Base-by-base conservation (phyloP, 2,888 invertebrate genomes). In the Didymodactylos carnosus region DNA sequence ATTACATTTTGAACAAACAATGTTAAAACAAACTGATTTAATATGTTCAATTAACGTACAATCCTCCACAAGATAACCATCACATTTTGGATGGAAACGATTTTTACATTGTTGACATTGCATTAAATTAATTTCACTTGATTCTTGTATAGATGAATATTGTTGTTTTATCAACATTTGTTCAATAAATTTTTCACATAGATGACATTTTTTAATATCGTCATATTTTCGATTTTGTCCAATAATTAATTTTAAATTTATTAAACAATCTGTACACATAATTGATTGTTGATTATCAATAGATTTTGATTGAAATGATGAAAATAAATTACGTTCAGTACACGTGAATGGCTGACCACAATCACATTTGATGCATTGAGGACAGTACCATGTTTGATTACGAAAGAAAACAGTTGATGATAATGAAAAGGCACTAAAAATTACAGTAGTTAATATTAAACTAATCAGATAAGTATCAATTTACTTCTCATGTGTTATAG, bases 41-140 rank as follows among this genome's bases (percentile, higher is more conserved):
- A 62, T 62, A 16, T 62, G 29, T 62, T 27, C 29, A 8, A 62
- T 35, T 10, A 62, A 35, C 3, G 13, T n/a, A 11, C 19, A 5
- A 62, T 62, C 53, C 35, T 62, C 53, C 29, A 35, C 35, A 10
- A 62, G 35, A 35, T 62, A 62, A 19, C 35, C 53, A 62, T 62
- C 53, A 76, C 84, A 84, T 75, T 80, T 80, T n/a, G 83, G 80
- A 76, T 84, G 84, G 76, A 83, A 84, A 6, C 81, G 80, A 62
- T 82, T 80, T 75, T 81, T 80, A 77, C 83, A 83, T 76, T 80
- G 80, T 71, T 80, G 80, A 78, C 83, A 83, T 73, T 80, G 79
- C 43, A 83, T 74, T 71, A 83, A 76, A 53, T 29, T 53, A 16
- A 29, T 29, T 27, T 35, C 29, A 19, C 35, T 27, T n/a, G n/a